These are phyloP conservation scores for Poeciliopsis gracilis DNA, from an alignment of 2,797 vertebrate species.

Conservation along the genomic window DNA sequence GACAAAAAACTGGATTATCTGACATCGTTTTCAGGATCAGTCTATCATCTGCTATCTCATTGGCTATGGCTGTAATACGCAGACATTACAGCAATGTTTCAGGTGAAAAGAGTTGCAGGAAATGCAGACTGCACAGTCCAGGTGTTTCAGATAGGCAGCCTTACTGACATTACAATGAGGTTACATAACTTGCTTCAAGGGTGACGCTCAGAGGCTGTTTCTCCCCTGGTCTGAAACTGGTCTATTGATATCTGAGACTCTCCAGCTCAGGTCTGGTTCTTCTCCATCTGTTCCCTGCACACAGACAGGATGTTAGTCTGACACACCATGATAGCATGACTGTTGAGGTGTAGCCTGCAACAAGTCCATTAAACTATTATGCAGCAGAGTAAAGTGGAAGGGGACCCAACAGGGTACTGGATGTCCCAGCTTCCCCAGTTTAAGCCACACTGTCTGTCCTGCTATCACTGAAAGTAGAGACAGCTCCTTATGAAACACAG, in stretches of 20 bases:
- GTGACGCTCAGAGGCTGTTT: constrained; percentile 1
- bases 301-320: constrained; percentile 35
- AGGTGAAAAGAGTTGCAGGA: not conserved
- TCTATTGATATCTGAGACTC: constrained; percentile 49
- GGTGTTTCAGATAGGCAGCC: constrained; percentile 5
- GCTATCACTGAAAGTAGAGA: constrained; percentile 5
- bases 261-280: constrained; percentile 38
- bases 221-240: constrained; percentile 22
- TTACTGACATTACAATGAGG: constrained; percentile 6
- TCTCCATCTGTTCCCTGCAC: constrained; percentile 38
- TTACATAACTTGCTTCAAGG: constrained; percentile 21
- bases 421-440: constrained; percentile 10
- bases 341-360: constrained; percentile 12
- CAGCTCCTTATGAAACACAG: constrained; percentile 14
- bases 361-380: constrained; percentile 16
- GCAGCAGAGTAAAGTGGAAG: constrained; percentile 4
- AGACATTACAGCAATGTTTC: constrained; percentile 9
- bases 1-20: not conserved
- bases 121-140: not conserved
- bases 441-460: constrained; percentile 12
- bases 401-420: constrained; percentile 13
- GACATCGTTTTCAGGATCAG: not conserved
- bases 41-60: not conserved
- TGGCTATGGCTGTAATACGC: not conserved
- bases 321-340: constrained; percentile 26